Percentiles rank a stretch among this genome's conserved stretches.
phyloP scores from a whole-genome alignment of 2,113 vertebrate species.

The Philantomba maxwellii region DNA sequence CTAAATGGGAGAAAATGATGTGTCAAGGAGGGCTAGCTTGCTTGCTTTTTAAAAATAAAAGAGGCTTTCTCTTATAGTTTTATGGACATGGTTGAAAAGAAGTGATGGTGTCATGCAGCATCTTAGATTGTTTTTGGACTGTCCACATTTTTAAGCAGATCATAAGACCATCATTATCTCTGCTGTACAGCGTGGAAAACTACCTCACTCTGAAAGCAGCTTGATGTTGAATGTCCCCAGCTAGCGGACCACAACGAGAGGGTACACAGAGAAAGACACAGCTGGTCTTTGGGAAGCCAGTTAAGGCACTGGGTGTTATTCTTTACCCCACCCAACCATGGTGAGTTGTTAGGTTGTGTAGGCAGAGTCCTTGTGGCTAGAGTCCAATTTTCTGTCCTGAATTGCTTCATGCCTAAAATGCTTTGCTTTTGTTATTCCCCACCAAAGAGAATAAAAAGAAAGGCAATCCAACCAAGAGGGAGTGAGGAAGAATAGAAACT shows the following conservation, averaged over 20 bases:
- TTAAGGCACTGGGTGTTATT: conserved; percentile 25
- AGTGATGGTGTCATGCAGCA: background rate
- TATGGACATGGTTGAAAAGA: background rate
- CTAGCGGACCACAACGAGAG: background rate
- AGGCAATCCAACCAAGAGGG: background rate
- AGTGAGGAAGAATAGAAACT: background rate
- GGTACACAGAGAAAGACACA: background rate
- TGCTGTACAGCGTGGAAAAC: conserved; percentile 48
- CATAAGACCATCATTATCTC: conserved; percentile 58
- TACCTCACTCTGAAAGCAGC: conserved; percentile 51
- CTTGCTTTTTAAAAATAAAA: background rate
- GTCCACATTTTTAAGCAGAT: conserved; percentile 66
- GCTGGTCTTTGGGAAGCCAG: background rate
- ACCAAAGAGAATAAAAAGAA: background rate
- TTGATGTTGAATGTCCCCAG: conserved; percentile 43
- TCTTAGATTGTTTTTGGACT: conserved; percentile 56
- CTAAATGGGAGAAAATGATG: background rate
- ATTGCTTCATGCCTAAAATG: background rate
- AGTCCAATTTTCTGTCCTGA: background rate
- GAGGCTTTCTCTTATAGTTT: background rate
- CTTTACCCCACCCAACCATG: background rate
- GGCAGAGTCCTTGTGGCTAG: background rate
- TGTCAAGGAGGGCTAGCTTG: background rate
- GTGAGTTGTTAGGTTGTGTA: background rate
- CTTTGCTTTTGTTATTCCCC: background rate